Conservation (phyloP, 2,113 vertebrate species). For the Corythaeola cristata region DNA sequence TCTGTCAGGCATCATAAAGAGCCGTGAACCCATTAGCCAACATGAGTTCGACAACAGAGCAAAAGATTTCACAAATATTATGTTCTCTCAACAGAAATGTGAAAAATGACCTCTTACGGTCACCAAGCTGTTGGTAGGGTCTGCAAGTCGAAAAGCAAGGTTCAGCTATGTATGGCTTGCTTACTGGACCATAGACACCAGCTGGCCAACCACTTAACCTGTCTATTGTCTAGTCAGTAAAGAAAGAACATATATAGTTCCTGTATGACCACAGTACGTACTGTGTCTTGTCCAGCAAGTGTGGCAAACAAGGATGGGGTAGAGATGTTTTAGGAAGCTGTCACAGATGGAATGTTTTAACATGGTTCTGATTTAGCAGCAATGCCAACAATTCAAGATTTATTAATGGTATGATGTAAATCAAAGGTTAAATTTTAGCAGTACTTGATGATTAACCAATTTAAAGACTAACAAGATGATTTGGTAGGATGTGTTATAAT, state of each 20-base stretch:
- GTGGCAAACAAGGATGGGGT: background rate
- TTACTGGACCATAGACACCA: background rate
- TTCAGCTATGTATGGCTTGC: accelerated
- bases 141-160: background rate
- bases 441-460: too few species aligned
- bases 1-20: background rate
- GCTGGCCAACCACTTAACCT: background rate
- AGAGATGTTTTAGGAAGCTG: background rate
- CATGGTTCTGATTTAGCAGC: too few species aligned
- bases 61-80: background rate
- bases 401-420: too few species aligned
- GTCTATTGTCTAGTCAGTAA: background rate
- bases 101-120: background rate
- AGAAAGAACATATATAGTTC: background rate
- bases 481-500: too few species aligned
- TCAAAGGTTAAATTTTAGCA: too few species aligned
- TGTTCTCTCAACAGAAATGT: background rate
- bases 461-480: too few species aligned
- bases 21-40: background rate
- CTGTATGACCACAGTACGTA: background rate
- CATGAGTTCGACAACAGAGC: background rate
- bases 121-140: background rate
- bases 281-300: background rate
- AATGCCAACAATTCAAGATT: too few species aligned
- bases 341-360: background rate